These are phyloP conservation scores for Pandion haliaetus DNA, from an alignment of 2,113 vertebrate genomes.

Conservation along the genomic window DNA sequence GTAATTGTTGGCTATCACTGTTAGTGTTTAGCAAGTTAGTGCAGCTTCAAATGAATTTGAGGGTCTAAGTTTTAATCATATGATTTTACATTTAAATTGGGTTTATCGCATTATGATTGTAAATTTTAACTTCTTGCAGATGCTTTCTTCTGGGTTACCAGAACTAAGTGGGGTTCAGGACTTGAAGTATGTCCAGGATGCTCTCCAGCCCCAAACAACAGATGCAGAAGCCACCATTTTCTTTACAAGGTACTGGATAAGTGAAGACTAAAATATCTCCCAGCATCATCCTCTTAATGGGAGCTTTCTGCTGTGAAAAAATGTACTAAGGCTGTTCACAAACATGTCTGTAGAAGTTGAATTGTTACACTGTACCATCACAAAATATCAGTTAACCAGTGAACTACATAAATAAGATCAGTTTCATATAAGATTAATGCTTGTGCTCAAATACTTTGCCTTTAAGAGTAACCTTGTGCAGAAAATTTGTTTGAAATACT, in stretches of 20 bases:
- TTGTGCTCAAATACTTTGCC: background rate
- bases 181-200: slow-evolving; percentile 94
- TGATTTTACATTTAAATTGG: too few relatives aligned
- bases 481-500: background rate
- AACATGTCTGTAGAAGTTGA: background rate
- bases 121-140: slow-evolving; percentile 72
- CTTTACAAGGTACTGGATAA: slow-evolving; percentile 88
- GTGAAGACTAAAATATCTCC: background rate
- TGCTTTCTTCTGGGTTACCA: slow-evolving; percentile 93
- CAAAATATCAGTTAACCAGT: background rate
- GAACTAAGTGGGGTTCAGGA: slow-evolving; percentile 91
- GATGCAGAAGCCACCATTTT: slow-evolving; percentile 97
- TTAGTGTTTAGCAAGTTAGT: background rate
- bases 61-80: background rate
- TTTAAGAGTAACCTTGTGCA: background rate
- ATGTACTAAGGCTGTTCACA: rapidly evolving
- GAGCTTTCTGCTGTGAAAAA: background rate
- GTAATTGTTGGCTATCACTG: background rate
- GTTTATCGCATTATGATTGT: background rate
- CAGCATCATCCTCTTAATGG: background rate
- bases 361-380: background rate
- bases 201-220: slow-evolving; percentile 93
- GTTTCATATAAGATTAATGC: background rate
- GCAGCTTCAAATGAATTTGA: background rate
- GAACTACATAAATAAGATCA: background rate